phyloP scores from a whole-genome alignment of 2,113 vertebrate species.

The Ursus arctos region DNA sequence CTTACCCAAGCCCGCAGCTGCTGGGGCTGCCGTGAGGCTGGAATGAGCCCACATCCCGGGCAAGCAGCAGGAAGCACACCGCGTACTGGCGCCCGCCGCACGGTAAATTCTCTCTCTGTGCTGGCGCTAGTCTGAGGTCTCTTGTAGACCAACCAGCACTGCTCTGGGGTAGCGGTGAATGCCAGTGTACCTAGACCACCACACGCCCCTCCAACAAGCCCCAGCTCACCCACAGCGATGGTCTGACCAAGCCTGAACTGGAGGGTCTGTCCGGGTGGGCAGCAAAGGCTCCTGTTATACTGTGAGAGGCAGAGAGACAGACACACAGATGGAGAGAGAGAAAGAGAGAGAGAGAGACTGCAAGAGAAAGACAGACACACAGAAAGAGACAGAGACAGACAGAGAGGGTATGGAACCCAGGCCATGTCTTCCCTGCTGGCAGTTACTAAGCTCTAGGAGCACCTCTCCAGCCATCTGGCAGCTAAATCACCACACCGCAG shows the following conservation, averaged over 20 bases:
- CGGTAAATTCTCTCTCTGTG: fast-evolving
- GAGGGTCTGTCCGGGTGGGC: not conserved
- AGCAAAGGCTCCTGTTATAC: not conserved
- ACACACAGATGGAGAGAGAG: not conserved
- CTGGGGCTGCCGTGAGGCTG: not conserved
- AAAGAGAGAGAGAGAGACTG: too few relatives aligned
- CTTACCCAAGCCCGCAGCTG: not conserved
- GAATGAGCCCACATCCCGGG: fast-evolving
- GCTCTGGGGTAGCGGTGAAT: not conserved
- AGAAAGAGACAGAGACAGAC: not conserved
- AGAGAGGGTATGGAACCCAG: not conserved
- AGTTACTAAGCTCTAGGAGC: slow-evolving; percentile 40
- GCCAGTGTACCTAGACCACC: too few relatives aligned
- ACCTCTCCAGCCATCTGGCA: not conserved
- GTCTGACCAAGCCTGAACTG: not conserved
- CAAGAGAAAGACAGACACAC: too few relatives aligned
- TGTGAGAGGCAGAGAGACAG: not conserved
- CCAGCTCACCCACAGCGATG: not conserved
- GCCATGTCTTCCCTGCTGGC: not conserved
- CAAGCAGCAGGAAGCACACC: not conserved
- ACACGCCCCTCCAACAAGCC: not conserved
- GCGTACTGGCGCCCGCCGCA: not conserved
- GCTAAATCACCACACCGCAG: slow-evolving; percentile 1
- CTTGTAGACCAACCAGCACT: too few relatives aligned
- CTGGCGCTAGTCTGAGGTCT: not conserved